phyloP scores from a whole-genome alignment of 2,888 invertebrate genomes.

The Tiliacea citrago region DNA sequence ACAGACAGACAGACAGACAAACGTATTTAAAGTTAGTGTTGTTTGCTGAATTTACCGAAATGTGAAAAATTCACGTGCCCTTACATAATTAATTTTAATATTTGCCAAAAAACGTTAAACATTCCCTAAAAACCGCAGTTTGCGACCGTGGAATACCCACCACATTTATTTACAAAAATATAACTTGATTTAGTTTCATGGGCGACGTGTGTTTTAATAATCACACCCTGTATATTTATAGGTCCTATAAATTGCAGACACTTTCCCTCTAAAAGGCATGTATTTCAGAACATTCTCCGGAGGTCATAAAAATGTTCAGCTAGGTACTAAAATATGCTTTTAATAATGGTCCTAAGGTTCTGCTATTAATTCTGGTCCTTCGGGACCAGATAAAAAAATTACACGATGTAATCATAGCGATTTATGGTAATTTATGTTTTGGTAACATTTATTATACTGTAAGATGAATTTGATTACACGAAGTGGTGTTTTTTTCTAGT shows the following conservation, averaged over 20 bases:
- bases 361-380: slow-evolving; percentile 64
- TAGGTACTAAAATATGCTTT: slow-evolving; percentile 66
- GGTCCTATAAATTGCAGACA: slow-evolving; percentile 56
- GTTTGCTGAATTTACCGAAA: too few species aligned
- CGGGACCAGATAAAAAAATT: slow-evolving; percentile 63
- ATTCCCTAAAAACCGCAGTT: neutral
- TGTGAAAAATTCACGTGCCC: neutral
- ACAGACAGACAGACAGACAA: too few species aligned
- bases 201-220: slow-evolving; percentile 50
- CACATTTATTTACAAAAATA: slow-evolving; percentile 27
- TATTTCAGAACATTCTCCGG: slow-evolving; percentile 57
- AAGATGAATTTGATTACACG: slow-evolving; percentile 11
- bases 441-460: slow-evolving; percentile 52
- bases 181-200: slow-evolving; percentile 25
- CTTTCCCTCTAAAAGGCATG: slow-evolving; percentile 53
- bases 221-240: slow-evolving; percentile 55
- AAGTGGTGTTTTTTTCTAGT: neutral
- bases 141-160: neutral
- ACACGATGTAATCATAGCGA: slow-evolving; percentile 59
- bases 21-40: too few species aligned
- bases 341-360: slow-evolving; percentile 62
- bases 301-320: slow-evolving; percentile 65
- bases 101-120: neutral
- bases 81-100: too few species aligned
- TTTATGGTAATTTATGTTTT: slow-evolving; percentile 59